Base-by-base conservation (phyloP, 2,888 invertebrate genomes). In the Plebejus melissa region DNA sequence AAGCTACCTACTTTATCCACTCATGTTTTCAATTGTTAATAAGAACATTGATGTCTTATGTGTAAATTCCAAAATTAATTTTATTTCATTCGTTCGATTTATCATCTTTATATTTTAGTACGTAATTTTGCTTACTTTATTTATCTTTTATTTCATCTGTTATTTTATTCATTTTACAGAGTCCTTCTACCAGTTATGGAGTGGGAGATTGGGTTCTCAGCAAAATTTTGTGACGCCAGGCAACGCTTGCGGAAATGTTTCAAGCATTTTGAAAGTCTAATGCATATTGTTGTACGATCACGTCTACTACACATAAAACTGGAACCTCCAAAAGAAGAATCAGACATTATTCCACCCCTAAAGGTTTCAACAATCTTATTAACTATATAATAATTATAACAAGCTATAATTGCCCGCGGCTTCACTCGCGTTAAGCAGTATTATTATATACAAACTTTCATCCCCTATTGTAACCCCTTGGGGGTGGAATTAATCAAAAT, bases 241-340 rank as follows among this genome's bases (percentile, higher is more conserved):
- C 22, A 46, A 9, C 71, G 72, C 6, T 16, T 72, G 2, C 50
- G 22, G 1, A 50, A 50, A 50, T 54, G 72, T 16, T 50, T 72
- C 6, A 72, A 72, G 32, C 6, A 32, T 28, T 50, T 72, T 13
- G 50, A 72, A 32, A 5, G 28, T 54, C 50, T 72, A 28, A 72
- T 32, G 13, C 72, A 50, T 50, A 13, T 72, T 2, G 16, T 72
- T 11, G 72, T 72, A 4, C 72, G 72, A 6, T 72, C 72, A 6
- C 13, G 50, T 16, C 54, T 16, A 1, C 6, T 54, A n/a, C 72
- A 32, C 5, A 16, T 32, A 7, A 9, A 22, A 5, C 54, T 28
- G 28, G 28, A 32, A 4, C 13, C 60, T 11, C 4, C 1, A 65
- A 32, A 32, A 2, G 16, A 65, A 32, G 65, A 5, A 16, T 0